Evolutionary conservation across 2,113 vertebrate genomes (phyloP).

Genomic region (Carettochelys insculpta): DNA sequence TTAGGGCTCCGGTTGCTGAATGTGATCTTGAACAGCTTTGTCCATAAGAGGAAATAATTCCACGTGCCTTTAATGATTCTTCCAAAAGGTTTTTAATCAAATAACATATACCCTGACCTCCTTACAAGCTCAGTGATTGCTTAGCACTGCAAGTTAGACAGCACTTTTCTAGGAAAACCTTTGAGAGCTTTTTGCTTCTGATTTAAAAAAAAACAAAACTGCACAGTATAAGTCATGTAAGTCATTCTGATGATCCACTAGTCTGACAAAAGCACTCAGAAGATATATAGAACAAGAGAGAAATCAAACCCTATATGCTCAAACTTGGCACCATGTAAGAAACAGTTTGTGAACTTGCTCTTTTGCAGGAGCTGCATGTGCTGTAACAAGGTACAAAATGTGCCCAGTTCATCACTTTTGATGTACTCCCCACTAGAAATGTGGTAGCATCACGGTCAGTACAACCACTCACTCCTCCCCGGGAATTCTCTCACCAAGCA

Average conservation of each 20-base stretch:
- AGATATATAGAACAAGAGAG: background rate
- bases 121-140: background rate
- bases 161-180: background rate
- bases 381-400: constrained; percentile 39
- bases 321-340: constrained; percentile 30
- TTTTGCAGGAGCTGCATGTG: constrained; percentile 42
- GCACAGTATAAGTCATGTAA: background rate
- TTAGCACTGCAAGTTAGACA: background rate
- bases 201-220: too few relatives aligned
- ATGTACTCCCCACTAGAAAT: constrained; percentile 25
- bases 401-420: constrained; percentile 43
- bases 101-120: background rate
- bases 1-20: background rate
- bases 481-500: constrained; percentile 6
- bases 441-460: constrained; percentile 34
- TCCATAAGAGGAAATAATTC: background rate
- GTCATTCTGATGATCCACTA: constrained; percentile 12
- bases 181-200: background rate
- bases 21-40: background rate
- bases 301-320: background rate
- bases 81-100: background rate
- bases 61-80: background rate
- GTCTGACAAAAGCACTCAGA: constrained; percentile 7
- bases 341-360: constrained; percentile 15
- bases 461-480: constrained; percentile 25